phyloP scores from a whole-genome alignment of 2,888 invertebrate genomes.

The Heliconius ismenius region DNA sequence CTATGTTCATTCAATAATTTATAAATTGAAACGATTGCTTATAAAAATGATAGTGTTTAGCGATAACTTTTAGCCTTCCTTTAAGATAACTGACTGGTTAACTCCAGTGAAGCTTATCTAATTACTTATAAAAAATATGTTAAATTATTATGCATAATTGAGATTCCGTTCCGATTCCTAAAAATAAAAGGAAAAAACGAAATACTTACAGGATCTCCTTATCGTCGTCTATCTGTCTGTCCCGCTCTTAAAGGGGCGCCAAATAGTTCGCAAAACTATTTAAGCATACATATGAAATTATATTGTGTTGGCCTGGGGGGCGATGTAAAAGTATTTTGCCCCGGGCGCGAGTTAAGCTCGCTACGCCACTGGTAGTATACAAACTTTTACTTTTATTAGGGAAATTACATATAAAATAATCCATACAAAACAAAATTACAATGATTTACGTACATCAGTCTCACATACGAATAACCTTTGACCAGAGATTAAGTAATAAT shows the following conservation, averaged over 20 bases:
- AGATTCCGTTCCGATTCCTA: not conserved
- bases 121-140: slow-evolving; percentile 16
- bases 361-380: too few relatives aligned
- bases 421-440: not conserved
- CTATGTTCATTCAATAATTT: slow-evolving; percentile 24
- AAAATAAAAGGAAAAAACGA: not conserved
- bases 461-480: slow-evolving; percentile 18
- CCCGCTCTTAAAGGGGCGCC: too few relatives aligned
- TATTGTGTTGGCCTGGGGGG: too few relatives aligned
- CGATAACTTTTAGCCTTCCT: slow-evolving; percentile 33
- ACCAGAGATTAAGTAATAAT: slow-evolving; percentile 10
- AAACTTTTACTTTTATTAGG: not conserved
- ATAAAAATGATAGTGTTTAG: slow-evolving; percentile 25
- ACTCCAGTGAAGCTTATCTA: slow-evolving; percentile 26
- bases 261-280: too few relatives aligned
- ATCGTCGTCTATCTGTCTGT: not conserved
- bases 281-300: too few relatives aligned
- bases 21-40: slow-evolving; percentile 28
- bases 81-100: slow-evolving; percentile 31
- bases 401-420: slow-evolving; percentile 5
- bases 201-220: not conserved
- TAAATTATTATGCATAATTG: not conserved
- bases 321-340: too few relatives aligned
- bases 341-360: too few relatives aligned
- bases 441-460: not conserved